phyloP scores from a whole-genome alignment of 1,140 invertebrate genomes.

The Calycopis cecrops region DNA sequence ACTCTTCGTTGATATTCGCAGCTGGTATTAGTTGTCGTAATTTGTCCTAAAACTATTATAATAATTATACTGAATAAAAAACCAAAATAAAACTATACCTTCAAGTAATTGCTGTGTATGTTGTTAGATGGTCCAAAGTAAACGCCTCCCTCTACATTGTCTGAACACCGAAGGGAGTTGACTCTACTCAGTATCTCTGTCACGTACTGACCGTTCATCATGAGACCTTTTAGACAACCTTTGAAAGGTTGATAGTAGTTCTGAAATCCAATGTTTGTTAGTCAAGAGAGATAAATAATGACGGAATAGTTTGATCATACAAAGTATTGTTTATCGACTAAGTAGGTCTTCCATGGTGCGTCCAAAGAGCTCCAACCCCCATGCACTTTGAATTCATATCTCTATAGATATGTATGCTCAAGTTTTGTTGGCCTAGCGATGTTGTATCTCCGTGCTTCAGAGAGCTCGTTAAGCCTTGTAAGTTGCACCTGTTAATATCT shows the following conservation, averaged over 20 bases:
- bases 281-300: too few species aligned
- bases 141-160: conserved; percentile 89
- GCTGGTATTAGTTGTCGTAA: not conserved
- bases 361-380: too few species aligned
- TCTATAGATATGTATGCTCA: too few species aligned
- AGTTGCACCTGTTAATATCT: too few species aligned
- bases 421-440: too few species aligned
- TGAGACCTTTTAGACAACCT: conserved; percentile 91
- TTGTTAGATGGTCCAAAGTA: conserved; percentile 84
- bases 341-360: too few species aligned
- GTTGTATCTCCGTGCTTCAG: too few species aligned
- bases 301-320: too few species aligned
- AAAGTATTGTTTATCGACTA: too few species aligned
- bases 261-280: conserved; percentile 29
- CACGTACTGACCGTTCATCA: conserved; percentile 81
- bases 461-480: too few species aligned
- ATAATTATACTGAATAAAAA: not conserved
- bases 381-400: too few species aligned
- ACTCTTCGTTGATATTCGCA: not conserved
- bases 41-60: not conserved
- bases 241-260: conserved; percentile 80
- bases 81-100: conserved; percentile 32
- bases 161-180: conserved; percentile 86
- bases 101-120: conserved; percentile 54
- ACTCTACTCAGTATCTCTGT: conserved; percentile 75